Evolutionary conservation across 1,140 invertebrate genomes (phyloP).

Genomic region (Drosophila lacteicornis): DNA sequence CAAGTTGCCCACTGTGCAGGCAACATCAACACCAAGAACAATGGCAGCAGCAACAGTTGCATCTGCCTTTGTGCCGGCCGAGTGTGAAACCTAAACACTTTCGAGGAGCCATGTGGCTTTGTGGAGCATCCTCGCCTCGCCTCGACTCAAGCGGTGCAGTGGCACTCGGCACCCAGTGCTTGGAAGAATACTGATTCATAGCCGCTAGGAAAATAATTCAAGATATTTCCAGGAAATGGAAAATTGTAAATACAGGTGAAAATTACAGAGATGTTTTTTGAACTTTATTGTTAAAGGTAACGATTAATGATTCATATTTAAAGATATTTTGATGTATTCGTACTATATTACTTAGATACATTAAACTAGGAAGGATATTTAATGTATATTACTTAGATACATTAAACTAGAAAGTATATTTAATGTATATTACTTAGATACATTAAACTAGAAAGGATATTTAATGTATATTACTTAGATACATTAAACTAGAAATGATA

Average conservation of each 20-base stretch:
- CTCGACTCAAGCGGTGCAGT: slow-evolving; percentile 23
- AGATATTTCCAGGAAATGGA: neutral
- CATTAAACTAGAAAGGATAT: neutral
- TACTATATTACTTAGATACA: neutral
- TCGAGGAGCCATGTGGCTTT: slow-evolving; percentile 40
- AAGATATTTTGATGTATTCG: neutral
- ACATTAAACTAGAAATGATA: neutral
- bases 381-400: neutral
- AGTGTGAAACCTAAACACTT: slow-evolving; percentile 57
- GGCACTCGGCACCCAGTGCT: neutral
- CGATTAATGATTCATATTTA: neutral
- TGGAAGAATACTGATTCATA: slow-evolving; percentile 6
- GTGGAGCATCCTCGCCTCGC: slow-evolving; percentile 23
- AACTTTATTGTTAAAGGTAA: neutral
- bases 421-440: neutral
- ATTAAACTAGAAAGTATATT: neutral
- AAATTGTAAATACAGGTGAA: slow-evolving; percentile 2
- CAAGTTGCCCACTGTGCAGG: slow-evolving; percentile 28
- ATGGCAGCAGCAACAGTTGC: slow-evolving; percentile 55
- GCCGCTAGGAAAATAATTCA: neutral
- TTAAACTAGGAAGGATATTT: neutral
- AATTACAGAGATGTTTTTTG: neutral
- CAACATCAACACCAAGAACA: slow-evolving; percentile 2
- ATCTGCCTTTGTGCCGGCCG: slow-evolving; percentile 25
- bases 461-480: neutral